Evolutionary conservation across 2,797 vertebrate genomes (phyloP), one percentile per base, ranked within the genome.

Genomic region (Spinus pinus): DNA sequence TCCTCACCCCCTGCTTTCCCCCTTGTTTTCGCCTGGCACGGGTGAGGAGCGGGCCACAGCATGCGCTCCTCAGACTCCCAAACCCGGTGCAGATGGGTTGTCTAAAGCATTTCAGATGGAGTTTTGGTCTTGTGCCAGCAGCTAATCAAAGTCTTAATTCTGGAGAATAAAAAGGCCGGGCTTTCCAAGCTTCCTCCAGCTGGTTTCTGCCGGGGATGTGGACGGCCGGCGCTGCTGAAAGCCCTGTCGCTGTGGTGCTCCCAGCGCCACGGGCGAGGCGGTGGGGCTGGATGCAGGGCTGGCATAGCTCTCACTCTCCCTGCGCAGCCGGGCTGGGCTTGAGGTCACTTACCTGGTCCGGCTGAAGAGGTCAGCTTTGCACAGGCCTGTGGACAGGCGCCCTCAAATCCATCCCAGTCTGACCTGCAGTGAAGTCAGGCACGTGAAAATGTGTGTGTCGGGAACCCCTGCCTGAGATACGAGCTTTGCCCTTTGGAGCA

Each of bases 121-220:
- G 86, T 82, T 81, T 94, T 93, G 89, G 94, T 92, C 77, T 56
- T 42, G 81, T 1, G 92, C 96, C 94, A 96, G 78, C 53, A 93
- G 86, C 96, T 96, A 96, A 94, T 95, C 93, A 86, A 81, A 92
- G 92, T 95, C 96, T 92, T 89, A 92, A 95, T 95, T 93, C 77
- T 94, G 81, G 69, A 89, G 80, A 94, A 92, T 85, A 67, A 70
- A 94, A 91, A 80, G 77, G 73, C 70, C 0, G 1, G 70, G 82
- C 81, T 93, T 93, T 86, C 86, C 88, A 81, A 82, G 72, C 75
- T 83, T 78, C 79, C 79, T 86, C 79, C 2, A 83, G 60, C 83
- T 88, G 93, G 57, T 61, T 93, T 85, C 78, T 88, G 78, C 62
- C 3, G 1, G 53, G n/a, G 75, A 66, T 33, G 39, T 14, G 62